These are phyloP conservation scores for Actinostola sp. DNA, from an alignment of 92 coral and sea anemone genomes.

Conservation along the genomic window DNA sequence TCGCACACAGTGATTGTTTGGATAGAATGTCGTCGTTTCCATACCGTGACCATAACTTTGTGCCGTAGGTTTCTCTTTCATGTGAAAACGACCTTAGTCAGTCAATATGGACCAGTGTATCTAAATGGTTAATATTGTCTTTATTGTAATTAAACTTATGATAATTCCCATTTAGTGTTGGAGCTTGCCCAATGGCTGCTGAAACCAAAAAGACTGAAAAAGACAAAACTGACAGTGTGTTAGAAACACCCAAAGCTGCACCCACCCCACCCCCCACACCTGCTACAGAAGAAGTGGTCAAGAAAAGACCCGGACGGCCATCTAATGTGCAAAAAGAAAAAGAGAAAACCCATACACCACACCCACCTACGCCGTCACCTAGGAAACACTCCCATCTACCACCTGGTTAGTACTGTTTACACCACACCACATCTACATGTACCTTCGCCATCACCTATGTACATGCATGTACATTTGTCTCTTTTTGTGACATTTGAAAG, in stretches of 20 bases:
- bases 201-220: constrained; percentile 58
- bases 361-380: constrained; percentile 86
- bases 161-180: constrained; percentile 24
- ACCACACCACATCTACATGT: too few species aligned
- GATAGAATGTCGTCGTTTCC: too few species aligned
- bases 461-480: too few species aligned
- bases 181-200: constrained; percentile 70
- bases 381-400: constrained; percentile 91
- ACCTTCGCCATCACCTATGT: too few species aligned
- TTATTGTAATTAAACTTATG: not conserved
- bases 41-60: too few species aligned
- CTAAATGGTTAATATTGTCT: not conserved
- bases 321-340: constrained; percentile 54
- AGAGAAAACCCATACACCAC: constrained; percentile 59
- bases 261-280: constrained; percentile 57
- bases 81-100: too few species aligned
- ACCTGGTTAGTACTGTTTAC: constrained; percentile 56
- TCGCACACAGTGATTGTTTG: too few species aligned
- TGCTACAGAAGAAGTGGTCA: constrained; percentile 44
- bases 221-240: constrained; percentile 22
- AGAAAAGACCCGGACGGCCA: constrained; percentile 88
- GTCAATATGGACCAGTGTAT: not conserved
- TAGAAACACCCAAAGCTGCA: constrained; percentile 29
- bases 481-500: too few species aligned
- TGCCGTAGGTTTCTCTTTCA: too few species aligned